A percentile compares a stretch with the other conserved stretches of the same genome.
phyloP scores from a whole-genome alignment of 1,140 invertebrate genomes.

The Ganaspis sp. region DNA sequence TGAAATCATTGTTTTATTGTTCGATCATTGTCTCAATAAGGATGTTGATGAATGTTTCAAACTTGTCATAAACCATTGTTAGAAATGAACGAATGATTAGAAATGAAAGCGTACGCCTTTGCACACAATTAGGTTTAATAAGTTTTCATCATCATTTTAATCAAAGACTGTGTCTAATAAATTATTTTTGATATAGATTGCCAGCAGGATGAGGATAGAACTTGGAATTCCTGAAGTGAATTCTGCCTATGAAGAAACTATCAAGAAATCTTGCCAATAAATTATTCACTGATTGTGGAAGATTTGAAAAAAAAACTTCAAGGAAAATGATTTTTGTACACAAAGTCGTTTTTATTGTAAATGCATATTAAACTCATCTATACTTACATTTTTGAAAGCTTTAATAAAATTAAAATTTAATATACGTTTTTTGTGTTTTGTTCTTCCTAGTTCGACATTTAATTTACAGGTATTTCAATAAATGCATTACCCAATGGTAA shows the following conservation, averaged over 20 bases:
- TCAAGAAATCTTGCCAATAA: background rate
- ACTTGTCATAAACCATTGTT: no score
- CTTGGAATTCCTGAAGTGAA: conserved; percentile 19
- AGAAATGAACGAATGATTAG: no score
- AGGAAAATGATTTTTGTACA: background rate
- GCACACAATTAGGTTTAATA: background rate
- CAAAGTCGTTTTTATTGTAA: background rate
- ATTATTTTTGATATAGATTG: conserved; percentile 19
- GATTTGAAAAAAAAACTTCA: background rate
- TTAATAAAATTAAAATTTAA: background rate
- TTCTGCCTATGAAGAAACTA: background rate
- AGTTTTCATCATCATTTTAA: background rate
- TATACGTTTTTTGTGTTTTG: no score
- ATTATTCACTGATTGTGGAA: background rate
- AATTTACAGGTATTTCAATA: no score
- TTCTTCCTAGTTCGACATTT: no score
- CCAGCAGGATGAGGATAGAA: conserved; percentile 10
- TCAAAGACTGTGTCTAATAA: background rate
- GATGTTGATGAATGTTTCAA: no score
- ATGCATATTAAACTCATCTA: background rate
- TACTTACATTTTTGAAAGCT: background rate
- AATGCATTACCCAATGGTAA: no score
- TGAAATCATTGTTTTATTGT: no score
- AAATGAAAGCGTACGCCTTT: background rate
- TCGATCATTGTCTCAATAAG: no score